Base-by-base conservation (phyloP, 1,140 invertebrate genomes). In the Bombus cullumanus region DNA sequence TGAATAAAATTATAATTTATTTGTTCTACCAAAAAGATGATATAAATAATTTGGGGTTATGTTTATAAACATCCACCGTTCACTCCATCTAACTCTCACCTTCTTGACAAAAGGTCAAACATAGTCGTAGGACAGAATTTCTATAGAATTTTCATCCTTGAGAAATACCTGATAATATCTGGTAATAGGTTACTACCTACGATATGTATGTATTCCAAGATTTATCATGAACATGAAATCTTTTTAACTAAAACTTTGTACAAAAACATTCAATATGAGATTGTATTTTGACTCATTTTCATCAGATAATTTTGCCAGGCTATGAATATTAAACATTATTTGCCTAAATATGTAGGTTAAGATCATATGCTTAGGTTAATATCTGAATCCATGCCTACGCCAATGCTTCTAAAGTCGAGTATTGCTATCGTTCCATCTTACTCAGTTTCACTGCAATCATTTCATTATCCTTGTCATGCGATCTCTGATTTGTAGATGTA, bases 31-130 rank as follows among this genome's bases (percentile, higher is more conserved):
- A 47, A 74, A 43, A 9, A 43, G 18, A 39, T 43, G 28, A 5
- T 22, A 37, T 31, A 25, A 9, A 12, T 66, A 66, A 22, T 34
- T 0, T 22, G 1, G 53, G 72, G 59, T 75, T 75, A 75, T 82
- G 43, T 82, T 66, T 75, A 47, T 66, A 82, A 82, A 66, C 72
- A 81, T 41, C 10, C 10, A 13, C 12, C 28, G 28, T 28, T 62
- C 28, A 5, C 28, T 62, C 3, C 28, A 62, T n/a, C 25, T 28
- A 53, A 53, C 47, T 53, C 18, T 53, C 18, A 59, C 25, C 28
- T 62, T 62, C 59, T n/a, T 53, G 1, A 53, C 18, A 22, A 18
- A 53, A 53, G 18, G 47, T 53, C 1, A 62, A n/a, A 62, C 59
- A 62, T 62, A n/a, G 59, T 62, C 59, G 59, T 62, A n/a, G 12